Evolutionary conservation across 2,888 invertebrate species (phyloP), one percentile per base, ranked within the genome.

Genomic region (Philopedon plagiatum): DNA sequence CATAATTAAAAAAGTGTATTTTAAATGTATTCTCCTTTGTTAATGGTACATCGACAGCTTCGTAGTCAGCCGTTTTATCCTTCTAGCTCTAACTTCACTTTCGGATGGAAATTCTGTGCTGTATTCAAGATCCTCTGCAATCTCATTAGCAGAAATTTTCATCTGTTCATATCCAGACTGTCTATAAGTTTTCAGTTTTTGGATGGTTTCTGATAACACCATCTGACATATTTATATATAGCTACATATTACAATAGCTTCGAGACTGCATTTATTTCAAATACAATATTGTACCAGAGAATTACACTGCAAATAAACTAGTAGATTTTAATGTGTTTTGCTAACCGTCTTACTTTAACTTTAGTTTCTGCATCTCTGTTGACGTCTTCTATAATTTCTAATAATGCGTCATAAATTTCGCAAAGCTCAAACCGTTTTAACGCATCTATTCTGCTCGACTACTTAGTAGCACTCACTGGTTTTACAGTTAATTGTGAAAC

Each of bases 221-320:
- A 67, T 74, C 67, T 69, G 66, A 73, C 63, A 72, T 65, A 70
- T 75, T 73, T 72, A 75, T n/a, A n/a, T n/a, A n/a, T 73, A 58
- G 72, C 69, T 72, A 71, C 60, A 72, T 51, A 74, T 74, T 74
- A 68, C 74, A 74, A 60, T 65, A 65, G 62, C 73, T 73, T 73
- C 54, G 67, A 70, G 67, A 73, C 65, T 66, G 68, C 49, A 74
- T 74, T 74, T 71, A 74, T 71, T 71, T 74, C 63, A 74, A 74
- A 74, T 64, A 74, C 19, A 60, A 71, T 18, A 51, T 66, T 49
- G 32, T 61, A 51, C 62, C 49, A 72, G 32, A 72, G 56, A 68
- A 73, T 65, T 73, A 65, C 69, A 61, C 60, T 21, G 46, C 69
- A 69, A 65, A 73, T 61, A 54, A 73, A 73, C 65, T 73, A 64